Base-by-base conservation (phyloP, 2,113 vertebrate genomes). In the Erythrolamprus reginae region DNA sequence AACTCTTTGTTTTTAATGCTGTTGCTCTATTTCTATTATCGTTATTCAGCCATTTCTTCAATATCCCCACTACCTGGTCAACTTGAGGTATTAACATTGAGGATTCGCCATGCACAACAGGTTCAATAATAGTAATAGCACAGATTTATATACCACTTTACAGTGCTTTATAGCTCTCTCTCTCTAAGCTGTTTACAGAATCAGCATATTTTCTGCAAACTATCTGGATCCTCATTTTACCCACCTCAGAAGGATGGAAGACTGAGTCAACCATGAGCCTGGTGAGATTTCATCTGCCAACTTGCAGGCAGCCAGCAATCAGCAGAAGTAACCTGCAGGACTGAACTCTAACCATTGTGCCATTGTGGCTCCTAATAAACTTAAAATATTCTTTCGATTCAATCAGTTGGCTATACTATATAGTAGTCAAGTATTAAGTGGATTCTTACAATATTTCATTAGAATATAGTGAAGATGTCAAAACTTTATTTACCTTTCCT, bases 401-500 rank as follows among this genome's bases (percentile, higher is more conserved):
- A 42, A 42, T 38, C 17, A 42, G 70, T 77, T 77, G 6, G 21
- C 17, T 77, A 42, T 17, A n/a, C n/a, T n/a, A 42, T 21, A 38
- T 21, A 21, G 33, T 42, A 17, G 33, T 21, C 17, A 77, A 38
- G n/a, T 19, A 38, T 42, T 42, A 77, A 21, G 17, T 42, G 7
- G 70, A 42, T 42, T 77, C 33, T 77, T 42, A 77, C 7, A 38
- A 77, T 77, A 77, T 42, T 77, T 38, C 38, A 17, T 38, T 70
- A 19, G n/a, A 38, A 70, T 38, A 65, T 65, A 13, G 13, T 17
- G 28, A 6, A 89, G 38, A 19, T 26, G 10, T 19, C n/a, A 33
- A 42, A 28, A 83, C 58, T 77, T 5, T 10, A 7, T 91, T 94
- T 95, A 99, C 99, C 98, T 98, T 98, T 95, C 98, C 98, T 91